These are phyloP conservation scores for Philopedon plagiatum DNA, from an alignment of 2,888 invertebrate species.

Conservation along the genomic window DNA sequence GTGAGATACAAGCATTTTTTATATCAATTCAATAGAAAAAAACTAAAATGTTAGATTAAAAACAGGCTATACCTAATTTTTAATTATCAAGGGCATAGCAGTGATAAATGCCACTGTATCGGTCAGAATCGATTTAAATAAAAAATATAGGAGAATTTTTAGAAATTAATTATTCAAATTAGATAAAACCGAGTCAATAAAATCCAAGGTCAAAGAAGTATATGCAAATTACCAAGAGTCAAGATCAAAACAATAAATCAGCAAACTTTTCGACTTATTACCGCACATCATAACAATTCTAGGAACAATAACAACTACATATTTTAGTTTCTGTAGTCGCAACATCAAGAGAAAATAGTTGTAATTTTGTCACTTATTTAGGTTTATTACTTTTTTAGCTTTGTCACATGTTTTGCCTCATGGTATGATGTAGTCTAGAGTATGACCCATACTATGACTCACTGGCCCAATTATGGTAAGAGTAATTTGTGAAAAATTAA, in stretches of 20 bases:
- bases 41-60: too few species aligned
- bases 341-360: background rate
- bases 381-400: slow-evolving; percentile 3
- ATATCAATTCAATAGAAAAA: too few species aligned
- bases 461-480: background rate
- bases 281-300: slow-evolving; percentile 13
- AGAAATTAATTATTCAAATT: background rate
- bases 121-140: too few species aligned
- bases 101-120: too few species aligned
- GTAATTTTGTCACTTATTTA: background rate
- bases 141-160: background rate
- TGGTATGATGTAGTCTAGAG: background rate
- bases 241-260: slow-evolving; percentile 19
- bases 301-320: slow-evolving; percentile 6
- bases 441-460: background rate
- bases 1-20: too few species aligned
- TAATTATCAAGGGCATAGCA: too few species aligned
- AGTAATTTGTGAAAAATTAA: background rate
- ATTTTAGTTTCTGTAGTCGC: background rate
- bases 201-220: slow-evolving; percentile 17
- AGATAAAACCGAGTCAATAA: slow-evolving; percentile 2
- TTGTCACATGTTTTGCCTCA: background rate
- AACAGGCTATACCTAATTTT: too few species aligned
- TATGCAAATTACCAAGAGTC: slow-evolving; percentile 13
- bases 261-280: slow-evolving; percentile 14